Evolutionary conservation across 2,888 invertebrate species (phyloP).

Genomic region (Silvanus unidentatus): DNA sequence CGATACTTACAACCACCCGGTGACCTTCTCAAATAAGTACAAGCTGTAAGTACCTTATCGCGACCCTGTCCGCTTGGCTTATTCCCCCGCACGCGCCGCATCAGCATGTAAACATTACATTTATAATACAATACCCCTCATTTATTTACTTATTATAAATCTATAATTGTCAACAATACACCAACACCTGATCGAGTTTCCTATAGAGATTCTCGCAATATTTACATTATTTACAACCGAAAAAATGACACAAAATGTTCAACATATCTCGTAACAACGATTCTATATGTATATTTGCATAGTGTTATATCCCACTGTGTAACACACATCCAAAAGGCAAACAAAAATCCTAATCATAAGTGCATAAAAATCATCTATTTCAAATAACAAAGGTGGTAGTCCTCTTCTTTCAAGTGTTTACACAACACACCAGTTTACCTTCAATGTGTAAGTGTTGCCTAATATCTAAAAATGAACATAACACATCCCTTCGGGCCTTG

Average conservation of each 20-base stretch:
- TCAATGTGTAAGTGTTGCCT: constrained; percentile 32
- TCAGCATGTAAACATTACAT: constrained; percentile 33
- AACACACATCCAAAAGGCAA: too few species aligned
- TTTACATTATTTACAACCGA: too few species aligned
- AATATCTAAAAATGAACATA: constrained; percentile 26
- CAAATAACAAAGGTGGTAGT: too few species aligned
- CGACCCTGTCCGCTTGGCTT: constrained; percentile 23
- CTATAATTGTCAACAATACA: constrained; percentile 10
- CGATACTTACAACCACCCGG: constrained; percentile 43
- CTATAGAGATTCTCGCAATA: too few species aligned
- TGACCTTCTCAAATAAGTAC: constrained; percentile 45
- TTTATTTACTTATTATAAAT: constrained; percentile 17
- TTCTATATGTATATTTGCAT: too few species aligned
- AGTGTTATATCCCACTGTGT: too few species aligned
- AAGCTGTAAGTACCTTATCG: constrained; percentile 43
- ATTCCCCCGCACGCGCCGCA: constrained; percentile 26
- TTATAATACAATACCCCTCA: constrained; percentile 11
- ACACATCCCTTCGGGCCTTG: constrained; percentile 32
- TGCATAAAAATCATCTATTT: too few species aligned
- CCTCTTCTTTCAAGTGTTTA: constrained; percentile 20
- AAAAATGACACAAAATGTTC: too few species aligned
- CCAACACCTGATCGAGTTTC: constrained; percentile 13
- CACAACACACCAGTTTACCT: constrained; percentile 31
- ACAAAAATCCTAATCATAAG: too few species aligned
- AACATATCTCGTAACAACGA: too few species aligned